Evolutionary conservation across 53 echinoderm and acorn worm genomes (phyloP).

Genomic region (Actinopyga echinites): DNA sequence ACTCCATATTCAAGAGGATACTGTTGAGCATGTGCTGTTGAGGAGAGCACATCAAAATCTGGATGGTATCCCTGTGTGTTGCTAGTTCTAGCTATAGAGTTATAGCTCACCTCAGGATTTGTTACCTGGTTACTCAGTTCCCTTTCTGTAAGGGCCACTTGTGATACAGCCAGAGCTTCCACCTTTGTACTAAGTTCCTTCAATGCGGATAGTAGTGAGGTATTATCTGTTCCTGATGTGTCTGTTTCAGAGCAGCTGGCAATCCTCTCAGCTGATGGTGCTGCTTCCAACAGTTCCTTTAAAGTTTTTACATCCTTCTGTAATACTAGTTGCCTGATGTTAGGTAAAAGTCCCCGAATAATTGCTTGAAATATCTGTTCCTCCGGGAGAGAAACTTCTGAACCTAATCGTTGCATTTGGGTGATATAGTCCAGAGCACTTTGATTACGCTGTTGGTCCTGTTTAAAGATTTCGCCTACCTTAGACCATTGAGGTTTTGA

Average conservation of each 20-base stretch:
- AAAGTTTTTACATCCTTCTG: neutral
- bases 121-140: neutral
- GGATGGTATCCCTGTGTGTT: neutral
- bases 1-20: neutral
- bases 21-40: neutral
- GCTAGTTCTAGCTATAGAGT: neutral
- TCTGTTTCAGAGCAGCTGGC: neutral
- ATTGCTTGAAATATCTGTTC: slow-evolving; percentile 5
- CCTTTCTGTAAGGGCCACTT: neutral
- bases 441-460: neutral
- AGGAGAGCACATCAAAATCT: neutral
- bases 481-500: too few species aligned
- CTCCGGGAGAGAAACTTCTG: neutral
- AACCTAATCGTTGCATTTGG: neutral
- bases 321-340: neutral
- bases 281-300: neutral
- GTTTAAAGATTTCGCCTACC: neutral
- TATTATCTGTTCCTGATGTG: neutral
- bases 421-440: neutral
- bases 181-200: neutral
- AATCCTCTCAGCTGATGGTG: neutral
- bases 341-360: neutral
- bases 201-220: neutral
- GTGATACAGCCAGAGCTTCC: neutral
- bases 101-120: neutral